Percentiles rank a stretch among this genome's conserved stretches.
phyloP scores from a whole-genome alignment of 2,797 vertebrate species.

The Parauchenoglanis ngamensis region DNA sequence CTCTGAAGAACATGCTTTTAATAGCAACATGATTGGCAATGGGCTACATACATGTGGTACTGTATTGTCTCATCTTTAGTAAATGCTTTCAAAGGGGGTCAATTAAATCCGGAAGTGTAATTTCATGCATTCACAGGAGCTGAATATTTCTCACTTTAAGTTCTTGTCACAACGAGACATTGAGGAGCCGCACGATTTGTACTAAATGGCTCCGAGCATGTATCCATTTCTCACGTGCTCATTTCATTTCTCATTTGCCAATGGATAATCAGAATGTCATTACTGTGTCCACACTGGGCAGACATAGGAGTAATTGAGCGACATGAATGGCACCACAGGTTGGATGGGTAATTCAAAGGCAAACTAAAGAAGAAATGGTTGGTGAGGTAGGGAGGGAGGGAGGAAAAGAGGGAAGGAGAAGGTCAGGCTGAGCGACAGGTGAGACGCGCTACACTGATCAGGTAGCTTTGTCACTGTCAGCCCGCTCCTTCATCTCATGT shows the following conservation, averaged over 20 bases:
- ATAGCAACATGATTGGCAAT: slow-evolving; percentile 66
- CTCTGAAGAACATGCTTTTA: slow-evolving; percentile 65
- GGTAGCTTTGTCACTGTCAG: slow-evolving; percentile 62
- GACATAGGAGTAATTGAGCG: slow-evolving; percentile 92
- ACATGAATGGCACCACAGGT: slow-evolving; percentile 80
- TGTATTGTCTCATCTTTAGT: slow-evolving; percentile 67
- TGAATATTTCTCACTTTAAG: slow-evolving; percentile 71
- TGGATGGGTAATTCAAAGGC: slow-evolving; percentile 63
- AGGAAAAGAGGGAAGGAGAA: slow-evolving; percentile 60
- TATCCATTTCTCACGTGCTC: slow-evolving; percentile 86
- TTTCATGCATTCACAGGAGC: slow-evolving; percentile 71
- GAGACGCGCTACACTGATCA: slow-evolving; percentile 71
- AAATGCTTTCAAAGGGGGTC: slow-evolving; percentile 79
- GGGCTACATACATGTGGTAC: slow-evolving; percentile 67
- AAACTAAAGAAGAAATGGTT: slow-evolving; percentile 44
- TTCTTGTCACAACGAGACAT: slow-evolving; percentile 67
- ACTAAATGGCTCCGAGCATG: slow-evolving; percentile 76
- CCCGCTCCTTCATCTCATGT: slow-evolving; percentile 60
- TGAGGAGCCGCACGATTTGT: slow-evolving; percentile 70
- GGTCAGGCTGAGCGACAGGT: slow-evolving; percentile 39
- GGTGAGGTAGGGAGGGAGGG: slow-evolving; percentile 60
- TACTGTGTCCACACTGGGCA: slow-evolving; percentile 88
- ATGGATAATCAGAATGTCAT: slow-evolving; percentile 99
- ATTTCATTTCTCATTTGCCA: slow-evolving; percentile 98
- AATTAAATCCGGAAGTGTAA: slow-evolving; percentile 78